These are phyloP conservation scores for Leptopilina boulardi DNA, from an alignment of 1,140 invertebrate species.

Conservation along the genomic window DNA sequence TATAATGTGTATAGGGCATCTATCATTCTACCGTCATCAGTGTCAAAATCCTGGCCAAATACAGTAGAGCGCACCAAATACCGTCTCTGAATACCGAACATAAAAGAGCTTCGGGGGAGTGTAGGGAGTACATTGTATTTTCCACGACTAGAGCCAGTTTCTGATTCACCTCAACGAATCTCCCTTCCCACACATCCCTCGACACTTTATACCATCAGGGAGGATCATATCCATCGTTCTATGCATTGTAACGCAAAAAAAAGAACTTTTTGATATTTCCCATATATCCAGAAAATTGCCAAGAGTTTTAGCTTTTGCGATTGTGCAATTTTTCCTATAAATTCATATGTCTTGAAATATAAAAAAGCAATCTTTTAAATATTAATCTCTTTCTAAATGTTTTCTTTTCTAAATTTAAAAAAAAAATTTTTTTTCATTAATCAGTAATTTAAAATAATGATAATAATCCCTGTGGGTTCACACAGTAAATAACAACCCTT, in stretches of 20 bases:
- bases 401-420: no score
- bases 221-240: conserved; percentile 13
- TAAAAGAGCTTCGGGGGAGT: not conserved
- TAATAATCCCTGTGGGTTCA: no score
- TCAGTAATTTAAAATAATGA: no score
- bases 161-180: conserved; percentile 18
- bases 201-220: not conserved
- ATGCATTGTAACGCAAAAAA: not conserved
- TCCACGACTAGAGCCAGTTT: not conserved
- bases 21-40: conserved; percentile 24
- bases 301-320: conserved; percentile 1
- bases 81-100: conserved; percentile 9
- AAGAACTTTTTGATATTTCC: not conserved
- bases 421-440: no score
- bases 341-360: no score
- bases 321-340: not conserved
- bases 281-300: not conserved
- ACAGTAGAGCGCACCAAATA: not conserved
- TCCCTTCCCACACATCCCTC: not conserved
- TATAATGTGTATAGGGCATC: conserved; percentile 17
- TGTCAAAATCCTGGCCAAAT: conserved; percentile 27
- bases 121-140: conserved; percentile 16
- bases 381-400: no score
- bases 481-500: not conserved
- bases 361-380: no score